Percentiles rank a stretch among this genome's conserved stretches.
Evolutionary conservation across 92 coral and sea anemone species (phyloP).

Genomic region (Heteractis magnifica): DNA sequence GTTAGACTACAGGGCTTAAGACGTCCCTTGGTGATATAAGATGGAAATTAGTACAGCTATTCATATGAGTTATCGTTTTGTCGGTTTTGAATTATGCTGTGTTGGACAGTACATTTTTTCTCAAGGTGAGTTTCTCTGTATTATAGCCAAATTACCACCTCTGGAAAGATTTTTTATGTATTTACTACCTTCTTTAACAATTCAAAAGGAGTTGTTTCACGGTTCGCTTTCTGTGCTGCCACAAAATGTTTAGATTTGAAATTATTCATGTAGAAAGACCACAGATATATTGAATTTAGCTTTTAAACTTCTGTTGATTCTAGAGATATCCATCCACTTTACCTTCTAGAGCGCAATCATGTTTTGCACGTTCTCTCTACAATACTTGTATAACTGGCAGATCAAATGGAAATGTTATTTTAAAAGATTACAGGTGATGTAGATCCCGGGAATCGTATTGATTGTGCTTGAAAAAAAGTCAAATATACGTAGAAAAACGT

Average conservation of each 20-base stretch:
- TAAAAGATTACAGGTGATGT: neutral
- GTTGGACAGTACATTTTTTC: constrained; percentile 25
- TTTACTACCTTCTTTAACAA: neutral
- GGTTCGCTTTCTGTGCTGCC: neutral
- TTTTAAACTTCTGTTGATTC: constrained; percentile 4
- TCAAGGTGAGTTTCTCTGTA: constrained; percentile 16
- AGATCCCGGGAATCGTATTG: too few species aligned
- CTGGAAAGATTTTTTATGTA: neutral
- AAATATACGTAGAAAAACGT: neutral
- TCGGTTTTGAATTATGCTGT: constrained; percentile 21
- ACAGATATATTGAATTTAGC: neutral
- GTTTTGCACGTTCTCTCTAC: neutral
- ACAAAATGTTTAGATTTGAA: constrained; percentile 21
- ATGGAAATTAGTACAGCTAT: neutral
- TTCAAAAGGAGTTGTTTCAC: neutral
- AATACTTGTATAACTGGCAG: neutral
- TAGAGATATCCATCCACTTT: neutral
- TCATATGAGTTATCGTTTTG: neutral
- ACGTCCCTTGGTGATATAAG: neutral
- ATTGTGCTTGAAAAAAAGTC: neutral
- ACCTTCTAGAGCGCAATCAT: neutral
- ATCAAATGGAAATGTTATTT: neutral
- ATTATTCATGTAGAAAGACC: constrained; percentile 15
- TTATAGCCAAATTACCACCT: neutral
- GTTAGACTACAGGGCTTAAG: neutral